phyloP scores from a whole-genome alignment of 2,797 vertebrate species.

The Takifugu rubripes region DNA sequence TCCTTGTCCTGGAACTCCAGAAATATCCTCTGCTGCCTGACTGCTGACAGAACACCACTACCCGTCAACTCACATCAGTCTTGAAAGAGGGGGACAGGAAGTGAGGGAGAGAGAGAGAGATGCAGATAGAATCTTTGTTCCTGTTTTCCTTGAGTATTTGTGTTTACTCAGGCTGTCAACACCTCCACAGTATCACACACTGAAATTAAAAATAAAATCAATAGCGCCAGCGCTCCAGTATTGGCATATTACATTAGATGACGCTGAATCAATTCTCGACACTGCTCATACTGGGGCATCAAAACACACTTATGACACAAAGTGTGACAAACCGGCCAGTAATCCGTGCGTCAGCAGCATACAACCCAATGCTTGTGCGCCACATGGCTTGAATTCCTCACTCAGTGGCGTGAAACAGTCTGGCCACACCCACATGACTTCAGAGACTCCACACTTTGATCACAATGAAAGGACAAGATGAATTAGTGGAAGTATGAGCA shows the following conservation, averaged over 20 bases:
- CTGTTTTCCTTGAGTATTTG: conserved; percentile 34
- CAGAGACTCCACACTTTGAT: conserved; percentile 46
- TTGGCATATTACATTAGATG: no score
- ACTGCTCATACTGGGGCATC: no score
- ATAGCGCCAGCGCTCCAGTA: no score
- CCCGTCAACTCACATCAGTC: conserved; percentile 58
- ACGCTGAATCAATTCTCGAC: no score
- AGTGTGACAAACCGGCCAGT: no score
- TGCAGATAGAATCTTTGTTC: conserved; percentile 34
- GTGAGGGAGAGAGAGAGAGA: conserved; percentile 24
- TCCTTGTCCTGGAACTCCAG: conserved; percentile 47
- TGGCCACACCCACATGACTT: conserved; percentile 44
- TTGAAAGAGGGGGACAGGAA: conserved; percentile 22
- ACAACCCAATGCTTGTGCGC: no score
- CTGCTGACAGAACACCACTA: conserved; percentile 57
- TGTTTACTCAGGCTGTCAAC: conserved; percentile 42
- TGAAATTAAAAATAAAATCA: background rate
- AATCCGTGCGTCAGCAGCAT: no score
- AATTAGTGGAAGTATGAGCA: conserved; percentile 8
- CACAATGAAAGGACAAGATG: conserved; percentile 35
- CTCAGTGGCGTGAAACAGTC: conserved; percentile 38
- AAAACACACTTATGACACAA: no score
- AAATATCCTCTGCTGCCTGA: conserved; percentile 56
- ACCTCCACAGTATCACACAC: conserved; percentile 13
- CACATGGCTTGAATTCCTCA: conserved; percentile 44